These are phyloP conservation scores for Campoplex capitator DNA, from an alignment of 2,888 invertebrate species.

Conservation along the genomic window DNA sequence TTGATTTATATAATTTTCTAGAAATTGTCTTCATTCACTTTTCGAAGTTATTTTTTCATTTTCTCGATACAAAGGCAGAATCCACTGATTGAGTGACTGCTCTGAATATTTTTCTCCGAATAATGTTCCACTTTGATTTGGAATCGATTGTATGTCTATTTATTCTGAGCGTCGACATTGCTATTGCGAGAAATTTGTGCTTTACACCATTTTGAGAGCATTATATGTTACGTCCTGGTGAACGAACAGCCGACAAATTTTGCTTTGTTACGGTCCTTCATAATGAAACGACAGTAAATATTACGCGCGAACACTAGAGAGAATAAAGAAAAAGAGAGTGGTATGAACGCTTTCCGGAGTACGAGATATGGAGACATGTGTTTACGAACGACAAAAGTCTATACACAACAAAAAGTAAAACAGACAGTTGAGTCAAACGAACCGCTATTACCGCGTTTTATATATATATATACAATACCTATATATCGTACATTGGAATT, in stretches of 20 bases:
- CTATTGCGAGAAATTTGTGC: not conserved
- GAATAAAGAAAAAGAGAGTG: not conserved
- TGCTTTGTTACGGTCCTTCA: conserved; percentile 28
- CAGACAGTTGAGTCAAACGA: conserved; percentile 39
- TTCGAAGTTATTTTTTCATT: not conserved
- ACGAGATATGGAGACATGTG: conserved; percentile 6
- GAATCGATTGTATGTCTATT: not conserved
- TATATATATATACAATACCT: conserved; percentile 10
- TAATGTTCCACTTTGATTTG: not conserved
- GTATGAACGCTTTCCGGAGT: conserved; percentile 9
- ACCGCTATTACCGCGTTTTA: conserved; percentile 11
- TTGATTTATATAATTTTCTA: not conserved
- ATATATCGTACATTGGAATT: conserved; percentile 15
- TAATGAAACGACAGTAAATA: conserved; percentile 10
- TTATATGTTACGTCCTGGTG: not conserved
- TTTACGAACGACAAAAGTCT: conserved; percentile 11
- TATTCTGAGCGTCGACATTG: not conserved
- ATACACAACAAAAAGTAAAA: conserved; percentile 12
- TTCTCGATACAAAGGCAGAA: not conserved
- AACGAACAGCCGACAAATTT: not conserved
- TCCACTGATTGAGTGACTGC: not conserved
- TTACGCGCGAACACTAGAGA: conserved; percentile 8
- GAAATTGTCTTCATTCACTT: not conserved
- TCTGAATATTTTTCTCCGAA: not conserved
- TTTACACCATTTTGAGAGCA: not conserved